Conservation (phyloP, 2,113 vertebrate species). For the Probosciger aterrimus region DNA sequence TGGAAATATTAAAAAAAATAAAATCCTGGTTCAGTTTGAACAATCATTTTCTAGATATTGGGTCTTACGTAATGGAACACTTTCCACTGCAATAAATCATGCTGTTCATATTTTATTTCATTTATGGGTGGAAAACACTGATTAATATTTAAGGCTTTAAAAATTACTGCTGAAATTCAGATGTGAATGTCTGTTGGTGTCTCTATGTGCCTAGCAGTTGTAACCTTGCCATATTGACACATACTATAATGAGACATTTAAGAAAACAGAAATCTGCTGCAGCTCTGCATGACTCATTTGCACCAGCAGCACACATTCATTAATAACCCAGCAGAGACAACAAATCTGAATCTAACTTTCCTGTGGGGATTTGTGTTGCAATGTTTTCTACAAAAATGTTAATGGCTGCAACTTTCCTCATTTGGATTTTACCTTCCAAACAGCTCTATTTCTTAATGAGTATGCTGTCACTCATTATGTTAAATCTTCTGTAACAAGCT, state of each 20-base stretch:
- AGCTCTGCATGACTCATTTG: conserved; percentile 43
- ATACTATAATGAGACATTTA: conserved; percentile 51
- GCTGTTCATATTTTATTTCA: background rate
- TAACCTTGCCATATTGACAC: conserved; percentile 35
- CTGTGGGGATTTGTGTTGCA: background rate
- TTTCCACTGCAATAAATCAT: background rate
- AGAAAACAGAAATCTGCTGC: conserved; percentile 44
- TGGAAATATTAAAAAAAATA: background rate
- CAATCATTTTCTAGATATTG: background rate
- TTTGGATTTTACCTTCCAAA: conserved; percentile 39
- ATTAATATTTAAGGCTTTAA: conserved; percentile 57
- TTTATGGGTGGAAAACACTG: conserved; percentile 8
- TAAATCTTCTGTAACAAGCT: conserved; percentile 52
- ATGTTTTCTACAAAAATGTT: conserved; percentile 26
- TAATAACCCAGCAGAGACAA: conserved; percentile 57
- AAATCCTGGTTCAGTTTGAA: background rate
- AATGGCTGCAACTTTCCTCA: conserved; percentile 14
- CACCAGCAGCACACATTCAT: conserved; percentile 22
- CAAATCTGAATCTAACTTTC: background rate
- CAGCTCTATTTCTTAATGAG: conserved; percentile 20
- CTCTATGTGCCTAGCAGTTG: background rate
- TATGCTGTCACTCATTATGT: background rate
- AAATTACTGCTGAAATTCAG: conserved; percentile 33
- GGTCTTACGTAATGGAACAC: background rate
- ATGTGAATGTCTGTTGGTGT: background rate